Conservation (phyloP, 2,888 invertebrate genomes). For the Argyra leucocephala region DNA sequence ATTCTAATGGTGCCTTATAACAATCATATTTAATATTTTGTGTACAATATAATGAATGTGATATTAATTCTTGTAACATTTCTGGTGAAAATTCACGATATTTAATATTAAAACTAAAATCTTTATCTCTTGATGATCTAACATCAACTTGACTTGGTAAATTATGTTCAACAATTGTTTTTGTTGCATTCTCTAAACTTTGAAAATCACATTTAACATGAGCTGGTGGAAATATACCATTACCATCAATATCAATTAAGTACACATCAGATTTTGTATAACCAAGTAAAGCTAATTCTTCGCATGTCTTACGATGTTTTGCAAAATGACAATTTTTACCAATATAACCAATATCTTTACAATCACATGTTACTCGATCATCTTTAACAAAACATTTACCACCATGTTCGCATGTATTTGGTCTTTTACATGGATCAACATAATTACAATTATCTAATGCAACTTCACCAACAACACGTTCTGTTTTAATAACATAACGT, state of each 20-base stretch:
- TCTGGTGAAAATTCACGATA: constrained; percentile 83
- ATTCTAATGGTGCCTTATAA: constrained; percentile 73
- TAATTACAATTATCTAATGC: constrained; percentile 83
- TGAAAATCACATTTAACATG: constrained; percentile 89
- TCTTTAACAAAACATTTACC: constrained; percentile 84
- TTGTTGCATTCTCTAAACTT: constrained; percentile 71
- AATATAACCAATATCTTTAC: constrained; percentile 80
- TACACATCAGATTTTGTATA: constrained; percentile 85
- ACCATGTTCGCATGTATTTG: constrained; percentile 86
- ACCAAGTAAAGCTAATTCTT: constrained; percentile 79
- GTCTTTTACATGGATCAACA: constrained; percentile 78
- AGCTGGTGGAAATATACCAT: constrained; percentile 83
- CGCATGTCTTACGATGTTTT: constrained; percentile 81
- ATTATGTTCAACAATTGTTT: constrained; percentile 84
- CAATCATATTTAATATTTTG: constrained; percentile 87
- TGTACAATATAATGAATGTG: constrained; percentile 79
- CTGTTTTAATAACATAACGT: constrained; percentile 67
- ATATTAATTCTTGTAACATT: constrained; percentile 83
- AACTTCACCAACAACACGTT: constrained; percentile 77
- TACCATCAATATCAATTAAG: constrained; percentile 87
- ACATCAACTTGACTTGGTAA: constrained; percentile 84
- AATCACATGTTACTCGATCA: constrained; percentile 80
- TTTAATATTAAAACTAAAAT: constrained; percentile 75
- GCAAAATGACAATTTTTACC: constrained; percentile 94
- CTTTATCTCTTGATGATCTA: constrained; percentile 63